Evolutionary conservation across 2,888 invertebrate species (phyloP), one percentile per base, ranked within the genome.

Genomic region (Helleia helle): DNA sequence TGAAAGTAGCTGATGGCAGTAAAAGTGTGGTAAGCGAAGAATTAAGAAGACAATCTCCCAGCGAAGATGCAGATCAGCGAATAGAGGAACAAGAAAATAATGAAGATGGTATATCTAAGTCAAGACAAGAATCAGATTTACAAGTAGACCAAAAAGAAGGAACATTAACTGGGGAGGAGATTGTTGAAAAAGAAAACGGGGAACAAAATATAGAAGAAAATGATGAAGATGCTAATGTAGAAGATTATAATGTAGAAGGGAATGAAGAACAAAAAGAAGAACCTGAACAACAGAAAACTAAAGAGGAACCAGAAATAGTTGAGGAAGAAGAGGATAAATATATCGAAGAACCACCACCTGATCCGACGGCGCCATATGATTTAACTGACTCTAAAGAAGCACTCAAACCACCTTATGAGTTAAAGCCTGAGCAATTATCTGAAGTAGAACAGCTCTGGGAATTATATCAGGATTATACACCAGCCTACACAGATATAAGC

Each of bases 381-480:
- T 71, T 81, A 17, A 65, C 52, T 41, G 81, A 81, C 43, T 77
- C 77, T 4, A 57, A 60, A 44, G 83, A 83, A 70, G 68, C 66
- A 27, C 46, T 77, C 0, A 73, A 60, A 56, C 64, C 67, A 14
- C 67, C 66, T 4, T 84, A 71, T 54, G 54, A 65, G 46, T 56
- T 83, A 41, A 59, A 72, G 36, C 71, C 65, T n/a, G 80, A 81
- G 48, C 81, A 81, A 55, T 12, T 71, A 43, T 69, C 68, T 24
- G 83, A 84, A 66, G 63, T 79, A 3, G 76, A 80, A 56, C 64
- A 72, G 46, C 58, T 84, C 29, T 84, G 83, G 83, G 73, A 68
- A 11, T 0, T 61, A 4, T 84, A 59, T 58, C 81, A 80, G 58
- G 59, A 79, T 51, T 72, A 76, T 41, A 83, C 74, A 12, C 83